These are phyloP conservation scores for Sterna hirundo DNA, from an alignment of 2,113 vertebrate genomes.

Conservation along the genomic window DNA sequence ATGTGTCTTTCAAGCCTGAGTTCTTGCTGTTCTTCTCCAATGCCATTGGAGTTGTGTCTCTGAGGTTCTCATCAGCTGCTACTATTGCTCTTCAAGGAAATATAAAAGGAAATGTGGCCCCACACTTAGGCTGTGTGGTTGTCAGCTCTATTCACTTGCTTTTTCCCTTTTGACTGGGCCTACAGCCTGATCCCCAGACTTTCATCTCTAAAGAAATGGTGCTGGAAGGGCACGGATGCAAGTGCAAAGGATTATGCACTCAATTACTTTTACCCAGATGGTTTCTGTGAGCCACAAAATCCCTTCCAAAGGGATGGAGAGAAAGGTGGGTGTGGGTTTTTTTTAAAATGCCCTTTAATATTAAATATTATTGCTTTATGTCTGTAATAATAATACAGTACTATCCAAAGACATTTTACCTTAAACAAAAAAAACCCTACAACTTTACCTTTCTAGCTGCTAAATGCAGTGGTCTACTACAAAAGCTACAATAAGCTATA, in stretches of 20 bases:
- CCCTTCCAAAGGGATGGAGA: background rate
- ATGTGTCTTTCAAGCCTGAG: background rate
- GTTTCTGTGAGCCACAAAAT: background rate
- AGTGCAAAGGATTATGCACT: background rate
- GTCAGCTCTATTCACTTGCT: background rate
- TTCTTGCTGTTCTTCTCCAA: background rate
- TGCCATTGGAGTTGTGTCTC: background rate
- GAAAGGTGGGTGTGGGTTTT: background rate
- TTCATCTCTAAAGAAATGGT: background rate
- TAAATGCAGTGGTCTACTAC: background rate
- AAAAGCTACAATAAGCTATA: background rate
- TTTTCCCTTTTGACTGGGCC: background rate
- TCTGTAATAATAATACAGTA: background rate
- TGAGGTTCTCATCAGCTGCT: background rate
- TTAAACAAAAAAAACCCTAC: background rate
- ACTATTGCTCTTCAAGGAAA: background rate
- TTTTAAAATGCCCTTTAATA: background rate
- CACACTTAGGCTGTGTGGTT: background rate
- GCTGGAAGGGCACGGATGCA: background rate
- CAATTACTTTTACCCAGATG: background rate
- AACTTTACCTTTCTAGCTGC: background rate
- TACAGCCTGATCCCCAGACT: background rate
- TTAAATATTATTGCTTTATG: background rate
- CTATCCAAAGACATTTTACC: background rate
- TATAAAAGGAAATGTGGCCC: background rate